Percentiles rank a stretch among this genome's conserved stretches.
phyloP scores from a whole-genome alignment of 1,140 invertebrate genomes.

The Eurosta solidaginis region DNA sequence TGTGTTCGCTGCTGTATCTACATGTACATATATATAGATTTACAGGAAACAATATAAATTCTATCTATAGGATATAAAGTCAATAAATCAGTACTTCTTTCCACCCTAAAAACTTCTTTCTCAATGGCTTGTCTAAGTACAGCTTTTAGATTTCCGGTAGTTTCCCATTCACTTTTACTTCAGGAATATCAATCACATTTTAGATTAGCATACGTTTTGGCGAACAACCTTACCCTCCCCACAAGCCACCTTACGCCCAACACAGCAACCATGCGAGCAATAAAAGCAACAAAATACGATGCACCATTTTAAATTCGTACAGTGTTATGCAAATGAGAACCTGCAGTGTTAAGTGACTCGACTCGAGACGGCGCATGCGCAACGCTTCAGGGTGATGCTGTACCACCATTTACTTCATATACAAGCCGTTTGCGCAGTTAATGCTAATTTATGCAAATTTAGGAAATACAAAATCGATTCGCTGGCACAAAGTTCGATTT shows the following conservation, averaged over 20 bases:
- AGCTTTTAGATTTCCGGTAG: not conserved
- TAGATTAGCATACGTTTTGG: slow-evolving; percentile 4
- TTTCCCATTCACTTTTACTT: not conserved
- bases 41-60: too few relatives aligned
- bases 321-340: slow-evolving; percentile 27
- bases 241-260: not conserved
- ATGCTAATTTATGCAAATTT: slow-evolving; percentile 26
- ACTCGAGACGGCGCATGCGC: too few relatives aligned
- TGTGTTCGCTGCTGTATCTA: too few relatives aligned
- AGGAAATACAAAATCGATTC: not conserved
- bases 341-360: not conserved
- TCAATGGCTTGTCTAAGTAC: too few relatives aligned
- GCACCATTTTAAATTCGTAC: slow-evolving; percentile 9
- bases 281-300: not conserved
- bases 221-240: slow-evolving; percentile 10
- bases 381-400: not conserved
- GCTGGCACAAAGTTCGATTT: slow-evolving; percentile 3
- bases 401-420: not conserved
- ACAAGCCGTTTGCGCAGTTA: not conserved
- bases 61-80: too few relatives aligned
- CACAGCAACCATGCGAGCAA: not conserved
- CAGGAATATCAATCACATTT: not conserved
- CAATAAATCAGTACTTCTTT: too few relatives aligned
- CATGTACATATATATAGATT: too few relatives aligned
- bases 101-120: too few relatives aligned